A percentile compares a stretch with the other conserved stretches of the same genome.
phyloP scores from a whole-genome alignment of 2,797 vertebrate genomes.

The Poeciliopsis infans region DNA sequence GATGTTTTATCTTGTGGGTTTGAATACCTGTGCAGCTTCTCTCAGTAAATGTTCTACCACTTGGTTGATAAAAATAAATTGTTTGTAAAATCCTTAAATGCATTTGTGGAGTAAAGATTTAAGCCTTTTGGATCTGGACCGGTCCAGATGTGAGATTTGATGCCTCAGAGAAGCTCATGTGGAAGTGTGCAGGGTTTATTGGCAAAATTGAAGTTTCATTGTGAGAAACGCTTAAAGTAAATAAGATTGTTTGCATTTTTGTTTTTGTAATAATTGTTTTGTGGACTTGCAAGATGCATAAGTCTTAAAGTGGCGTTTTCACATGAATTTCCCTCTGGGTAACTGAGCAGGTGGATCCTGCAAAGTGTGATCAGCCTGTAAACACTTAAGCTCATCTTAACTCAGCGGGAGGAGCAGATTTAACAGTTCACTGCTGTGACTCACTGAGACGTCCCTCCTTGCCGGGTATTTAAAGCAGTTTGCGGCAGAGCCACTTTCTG shows the following conservation, averaged over 20 bases:
- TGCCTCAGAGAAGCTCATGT: not conserved
- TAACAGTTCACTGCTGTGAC: not conserved
- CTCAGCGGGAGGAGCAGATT: not conserved
- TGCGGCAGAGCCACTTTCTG: slow-evolving; percentile 10
- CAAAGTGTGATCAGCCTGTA: not conserved
- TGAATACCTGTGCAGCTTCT: not conserved
- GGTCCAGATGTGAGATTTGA: not conserved
- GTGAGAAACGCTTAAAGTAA: not conserved
- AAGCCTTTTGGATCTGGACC: not conserved
- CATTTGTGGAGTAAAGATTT: not conserved
- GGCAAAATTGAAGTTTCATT: not conserved
- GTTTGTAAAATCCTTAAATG: not conserved
- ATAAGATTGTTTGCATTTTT: not conserved
- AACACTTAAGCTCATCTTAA: not conserved
- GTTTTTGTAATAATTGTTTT: not conserved
- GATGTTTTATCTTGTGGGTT: not conserved
- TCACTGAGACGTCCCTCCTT: slow-evolving; percentile 4
- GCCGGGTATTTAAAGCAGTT: slow-evolving; percentile 4
- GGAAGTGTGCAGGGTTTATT: not conserved
- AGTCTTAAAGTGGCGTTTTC: not conserved
- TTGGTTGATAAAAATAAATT: not conserved
- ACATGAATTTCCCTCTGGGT: not conserved
- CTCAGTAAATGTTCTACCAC: not conserved
- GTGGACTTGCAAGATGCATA: not conserved
- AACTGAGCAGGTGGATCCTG: slow-evolving; percentile 39